phyloP scores from a whole-genome alignment of 2,797 vertebrate species.

The Salarias fasciatus region DNA sequence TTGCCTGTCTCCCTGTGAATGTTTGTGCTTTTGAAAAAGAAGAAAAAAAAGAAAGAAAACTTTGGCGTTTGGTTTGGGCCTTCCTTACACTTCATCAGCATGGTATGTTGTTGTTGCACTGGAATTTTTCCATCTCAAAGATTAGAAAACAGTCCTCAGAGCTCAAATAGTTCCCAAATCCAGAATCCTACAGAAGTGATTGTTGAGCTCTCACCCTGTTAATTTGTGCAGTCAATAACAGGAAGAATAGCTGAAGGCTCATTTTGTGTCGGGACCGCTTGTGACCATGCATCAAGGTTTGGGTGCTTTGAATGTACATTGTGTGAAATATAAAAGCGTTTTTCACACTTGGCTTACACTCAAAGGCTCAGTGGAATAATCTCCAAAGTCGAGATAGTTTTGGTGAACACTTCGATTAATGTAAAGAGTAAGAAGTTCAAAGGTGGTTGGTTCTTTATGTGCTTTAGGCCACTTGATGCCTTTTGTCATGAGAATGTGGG shows the following conservation, averaged over 20 bases:
- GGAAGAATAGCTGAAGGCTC: constrained; percentile 20
- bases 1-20: background rate
- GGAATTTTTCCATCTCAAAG: constrained; percentile 65
- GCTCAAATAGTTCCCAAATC: constrained; percentile 42
- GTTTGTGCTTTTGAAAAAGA: too few relatives aligned
- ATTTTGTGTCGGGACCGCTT: constrained; percentile 9
- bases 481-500: constrained; percentile 2
- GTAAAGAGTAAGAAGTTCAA: background rate
- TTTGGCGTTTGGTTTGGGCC: constrained; percentile 24
- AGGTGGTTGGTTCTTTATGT: background rate
- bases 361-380: constrained; percentile 11
- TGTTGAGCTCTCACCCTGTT: constrained; percentile 35
- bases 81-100: constrained; percentile 58
- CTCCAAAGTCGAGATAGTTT: constrained; percentile 7
- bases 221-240: constrained; percentile 32
- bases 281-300: background rate
- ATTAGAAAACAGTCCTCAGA: constrained; percentile 52
- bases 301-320: constrained; percentile 18
- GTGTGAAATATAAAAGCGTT: constrained; percentile 27
- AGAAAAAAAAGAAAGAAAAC: constrained; percentile 10
- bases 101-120: constrained; percentile 64
- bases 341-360: constrained; percentile 11
- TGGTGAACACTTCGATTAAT: background rate
- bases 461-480: constrained; percentile 12
- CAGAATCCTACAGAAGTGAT: constrained; percentile 27